Base-by-base conservation (phyloP, 2,888 invertebrate species). In the Nyleta sp. region DNA sequence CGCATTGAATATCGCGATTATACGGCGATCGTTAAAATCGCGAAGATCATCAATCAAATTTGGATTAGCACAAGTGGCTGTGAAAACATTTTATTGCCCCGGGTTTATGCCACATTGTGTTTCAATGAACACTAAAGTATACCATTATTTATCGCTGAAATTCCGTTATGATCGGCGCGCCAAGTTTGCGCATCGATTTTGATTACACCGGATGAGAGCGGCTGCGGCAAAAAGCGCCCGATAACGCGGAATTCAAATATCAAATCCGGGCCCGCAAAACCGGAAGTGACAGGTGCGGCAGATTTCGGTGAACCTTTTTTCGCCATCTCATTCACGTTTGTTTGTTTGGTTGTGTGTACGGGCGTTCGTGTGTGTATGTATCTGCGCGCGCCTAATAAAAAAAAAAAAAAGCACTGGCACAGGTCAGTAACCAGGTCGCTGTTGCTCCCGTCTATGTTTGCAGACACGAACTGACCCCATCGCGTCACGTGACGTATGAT, bases 381-480 rank as follows among this genome's bases (percentile, higher is more conserved):
- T 38, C 38, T 53, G 57, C 17, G 75, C 10, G n/a, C 17, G 42
- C 5, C 8, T 4, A 64, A 76, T 70, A 70, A 62, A 71, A 48
- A 57, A 52, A 76, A 71, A 65, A 35, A 35, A 76, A 71, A 67
- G 65, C 65, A 60, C 17, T 62, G 44, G 72, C 67, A 75, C 80
- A 68, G 82, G 81, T 82, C 82, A 82, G 82, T 83, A 83, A 82
- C 81, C 82, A 83, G 82, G 83, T 82, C 80, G 78, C 46, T 75
- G 42, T 57, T 64, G 50, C 72, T 75, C 48, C 78, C 50, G 75
- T 68, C 73, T 62, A 62, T 74, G 50, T 74, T 74, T 22, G 59
- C 50, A 72, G 67, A 62, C 67, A 59, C 75, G 53, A 64, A 64
- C 73, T 80, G 80, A 80, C 80, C 80, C 75, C 75, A 68, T 78